Evolutionary conservation across 2,888 invertebrate species (phyloP).

Genomic region (Drymonia ruficornis): DNA sequence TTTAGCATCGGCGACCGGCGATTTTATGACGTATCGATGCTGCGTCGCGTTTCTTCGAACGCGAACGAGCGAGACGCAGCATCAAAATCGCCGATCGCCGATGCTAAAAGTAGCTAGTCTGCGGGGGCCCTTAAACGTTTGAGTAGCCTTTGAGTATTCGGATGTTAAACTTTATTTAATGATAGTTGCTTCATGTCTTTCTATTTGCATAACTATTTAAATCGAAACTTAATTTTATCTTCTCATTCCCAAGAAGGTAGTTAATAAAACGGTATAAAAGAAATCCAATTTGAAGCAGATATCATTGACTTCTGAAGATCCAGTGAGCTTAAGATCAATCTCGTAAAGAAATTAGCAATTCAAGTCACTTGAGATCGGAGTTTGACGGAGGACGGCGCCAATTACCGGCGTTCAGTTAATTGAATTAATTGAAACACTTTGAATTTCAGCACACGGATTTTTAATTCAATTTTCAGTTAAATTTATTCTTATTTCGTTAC

Average conservation of each 20-base stretch:
- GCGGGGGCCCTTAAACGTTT: too few relatives aligned
- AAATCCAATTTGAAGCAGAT: neutral
- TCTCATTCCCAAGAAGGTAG: neutral
- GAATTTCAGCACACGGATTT: constrained; percentile 26
- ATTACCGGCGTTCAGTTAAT: constrained; percentile 31
- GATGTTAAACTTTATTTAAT: too few relatives aligned
- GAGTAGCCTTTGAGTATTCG: too few relatives aligned
- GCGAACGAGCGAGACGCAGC: too few relatives aligned
- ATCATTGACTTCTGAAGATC: neutral
- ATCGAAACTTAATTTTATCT: too few relatives aligned
- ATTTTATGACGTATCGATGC: too few relatives aligned
- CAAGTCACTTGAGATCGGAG: constrained; percentile 1
- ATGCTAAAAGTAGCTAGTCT: too few relatives aligned
- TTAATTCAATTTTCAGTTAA: constrained; percentile 32
- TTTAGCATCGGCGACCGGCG: too few relatives aligned
- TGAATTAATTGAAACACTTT: constrained; percentile 37
- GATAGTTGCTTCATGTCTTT: too few relatives aligned
- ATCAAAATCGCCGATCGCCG: too few relatives aligned
- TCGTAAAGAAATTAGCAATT: constrained; percentile 5
- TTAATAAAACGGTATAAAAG: neutral
- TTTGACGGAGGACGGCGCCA: constrained; percentile 17
- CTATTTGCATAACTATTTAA: too few relatives aligned
- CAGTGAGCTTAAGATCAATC: constrained; percentile 4
- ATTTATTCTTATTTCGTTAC: constrained; percentile 18
- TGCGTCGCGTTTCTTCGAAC: too few relatives aligned